Base-by-base conservation (phyloP, 2,113 vertebrate genomes). In the Cariama cristata region DNA sequence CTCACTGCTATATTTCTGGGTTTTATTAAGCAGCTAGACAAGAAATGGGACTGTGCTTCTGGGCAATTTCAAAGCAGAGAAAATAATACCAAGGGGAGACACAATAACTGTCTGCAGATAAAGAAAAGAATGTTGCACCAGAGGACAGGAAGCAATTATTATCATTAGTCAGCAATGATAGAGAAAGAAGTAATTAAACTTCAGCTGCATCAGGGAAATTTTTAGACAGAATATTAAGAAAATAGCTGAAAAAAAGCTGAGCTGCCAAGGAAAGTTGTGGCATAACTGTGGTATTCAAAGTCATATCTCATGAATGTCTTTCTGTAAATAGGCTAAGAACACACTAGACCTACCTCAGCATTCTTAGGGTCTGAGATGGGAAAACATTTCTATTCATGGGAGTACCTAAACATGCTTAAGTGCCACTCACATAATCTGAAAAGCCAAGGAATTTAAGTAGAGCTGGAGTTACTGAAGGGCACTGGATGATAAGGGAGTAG, bases 161-260 rank as follows among this genome's bases (percentile, higher is more conserved):
- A 82, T 72, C 93, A 95, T 97, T 97, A 94, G 93, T 97, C 96
- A 98, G 97, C 96, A 94, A 79, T 88, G 92, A 88, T 52, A 86
- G 92, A 87, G 86, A 94, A 80, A 93, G 69, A 88, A 88, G 87
- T 97, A 95, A 97, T 96, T 97, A 97, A 95, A 86, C 73, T 94
- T 95, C 80, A 90, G 93, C 86, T 94, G 92, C 92, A 82, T 94
- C 93, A 93, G 95, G 96, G 89, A 95, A 96, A 94, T 55, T 88
- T 96, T 94, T 73, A 67, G 5, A 40, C 12, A 60, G 68, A 91
- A 85, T 92, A 81, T 83, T 86, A 77, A 82, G 88, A 89, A 94
- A 95, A 86, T 27, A 89, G 64, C 66, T 83, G 38, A 19, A 56
- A 79, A 88, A 82, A 76, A 45, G 40, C 38, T 89, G 33, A 90